Evolutionary conservation across 2,888 invertebrate species (phyloP).

Genomic region (Dione juno): DNA sequence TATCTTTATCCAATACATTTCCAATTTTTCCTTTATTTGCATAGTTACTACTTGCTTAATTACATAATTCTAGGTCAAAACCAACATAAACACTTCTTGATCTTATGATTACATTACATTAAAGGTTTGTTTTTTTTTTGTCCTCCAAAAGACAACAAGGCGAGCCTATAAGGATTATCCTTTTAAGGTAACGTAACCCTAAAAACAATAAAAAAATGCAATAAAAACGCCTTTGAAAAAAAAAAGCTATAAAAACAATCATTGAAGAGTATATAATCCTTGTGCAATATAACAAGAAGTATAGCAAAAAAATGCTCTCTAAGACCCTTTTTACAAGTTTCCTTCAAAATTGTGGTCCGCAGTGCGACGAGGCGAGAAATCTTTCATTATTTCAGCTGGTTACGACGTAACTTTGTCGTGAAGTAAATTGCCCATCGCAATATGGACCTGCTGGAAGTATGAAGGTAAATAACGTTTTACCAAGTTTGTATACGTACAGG

Average conservation of each 20-base stretch:
- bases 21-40: too few relatives aligned
- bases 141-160: too few relatives aligned
- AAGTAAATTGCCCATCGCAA: constrained; percentile 31
- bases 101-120: too few relatives aligned
- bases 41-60: too few relatives aligned
- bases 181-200: too few relatives aligned
- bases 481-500: not conserved
- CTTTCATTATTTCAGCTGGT: constrained; percentile 35
- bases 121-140: too few relatives aligned
- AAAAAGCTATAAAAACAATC: not conserved
- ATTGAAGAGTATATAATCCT: constrained; percentile 4
- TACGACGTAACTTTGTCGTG: constrained; percentile 32
- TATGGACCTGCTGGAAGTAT: constrained; percentile 15
- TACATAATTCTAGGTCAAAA: too few relatives aligned
- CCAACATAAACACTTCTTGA: too few relatives aligned
- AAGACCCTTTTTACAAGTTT: constrained; percentile 29
- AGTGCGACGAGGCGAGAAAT: constrained; percentile 32
- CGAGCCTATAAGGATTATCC: too few relatives aligned
- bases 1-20: too few relatives aligned
- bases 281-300: constrained; percentile 6
- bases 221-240: not conserved
- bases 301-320: constrained; percentile 15
- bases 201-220: too few relatives aligned
- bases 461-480: constrained; percentile 3
- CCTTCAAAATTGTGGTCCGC: constrained; percentile 25